These are phyloP conservation scores for Cyprinodon diabolis DNA, from an alignment of 2,797 vertebrate genomes.

Conservation along the genomic window DNA sequence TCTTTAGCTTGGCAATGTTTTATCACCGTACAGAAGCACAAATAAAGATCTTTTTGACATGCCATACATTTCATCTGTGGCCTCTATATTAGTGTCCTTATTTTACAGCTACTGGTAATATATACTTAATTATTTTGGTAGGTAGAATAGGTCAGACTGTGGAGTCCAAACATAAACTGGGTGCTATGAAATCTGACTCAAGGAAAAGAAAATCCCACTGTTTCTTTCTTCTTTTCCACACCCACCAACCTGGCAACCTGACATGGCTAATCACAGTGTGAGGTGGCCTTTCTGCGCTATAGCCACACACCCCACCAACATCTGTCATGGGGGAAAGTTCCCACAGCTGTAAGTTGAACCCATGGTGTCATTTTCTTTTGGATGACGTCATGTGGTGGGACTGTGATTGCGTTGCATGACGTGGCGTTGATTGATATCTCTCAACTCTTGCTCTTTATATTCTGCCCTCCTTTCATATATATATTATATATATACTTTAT, in stretches of 20 bases:
- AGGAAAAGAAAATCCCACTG: constrained; percentile 76
- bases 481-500: constrained; percentile 70
- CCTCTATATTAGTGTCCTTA: constrained; percentile 60
- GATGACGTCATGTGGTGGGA: constrained; percentile 86
- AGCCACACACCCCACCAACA: constrained; percentile 70
- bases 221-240: constrained; percentile 79
- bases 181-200: constrained; percentile 70
- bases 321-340: constrained; percentile 81
- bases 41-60: constrained; percentile 29
- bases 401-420: constrained; percentile 88
- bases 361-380: constrained; percentile 85
- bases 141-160: constrained; percentile 55
- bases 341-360: constrained; percentile 86
- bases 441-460: constrained; percentile 73
- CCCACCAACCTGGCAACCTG: constrained; percentile 81
- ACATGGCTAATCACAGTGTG: constrained; percentile 83
- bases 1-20: constrained; percentile 61
- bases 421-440: constrained; percentile 80
- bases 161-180: constrained; percentile 50
- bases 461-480: constrained; percentile 67
- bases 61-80: constrained; percentile 52
- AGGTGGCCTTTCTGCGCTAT: constrained; percentile 82
- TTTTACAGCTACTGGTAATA: constrained; percentile 56
- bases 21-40: constrained; percentile 39
- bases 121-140: constrained; percentile 68